These are phyloP conservation scores for Hippocampus guttulatus DNA, from an alignment of 2,113 vertebrate genomes.

Conservation along the genomic window DNA sequence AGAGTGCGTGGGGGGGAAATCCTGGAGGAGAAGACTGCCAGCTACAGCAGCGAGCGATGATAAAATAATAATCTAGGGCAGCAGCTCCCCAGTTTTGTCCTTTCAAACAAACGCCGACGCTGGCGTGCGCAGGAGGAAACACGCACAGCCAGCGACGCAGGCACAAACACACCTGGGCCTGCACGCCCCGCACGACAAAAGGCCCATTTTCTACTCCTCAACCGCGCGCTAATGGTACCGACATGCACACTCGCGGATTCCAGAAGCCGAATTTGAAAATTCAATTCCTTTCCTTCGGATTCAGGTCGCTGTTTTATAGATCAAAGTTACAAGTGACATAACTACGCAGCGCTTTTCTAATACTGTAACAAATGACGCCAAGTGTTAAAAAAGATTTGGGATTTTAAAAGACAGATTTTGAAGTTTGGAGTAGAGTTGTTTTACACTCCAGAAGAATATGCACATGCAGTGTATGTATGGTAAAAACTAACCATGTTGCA, in stretches of 20 bases:
- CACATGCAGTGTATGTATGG: no score
- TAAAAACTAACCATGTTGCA: no score
- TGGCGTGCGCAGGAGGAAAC: neutral
- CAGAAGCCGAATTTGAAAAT: slow-evolving; percentile 60
- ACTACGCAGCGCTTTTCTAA: no score
- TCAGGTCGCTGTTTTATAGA: no score
- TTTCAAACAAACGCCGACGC: slow-evolving; percentile 32
- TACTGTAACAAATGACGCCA: no score
- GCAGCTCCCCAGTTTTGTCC: slow-evolving; percentile 44
- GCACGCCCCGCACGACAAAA: slow-evolving; percentile 27
- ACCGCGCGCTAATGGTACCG: slow-evolving; percentile 25
- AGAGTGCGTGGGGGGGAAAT: slow-evolving; percentile 50
- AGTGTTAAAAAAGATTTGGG: no score
- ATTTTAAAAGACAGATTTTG: no score
- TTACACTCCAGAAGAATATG: no score
- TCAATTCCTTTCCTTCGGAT: neutral
- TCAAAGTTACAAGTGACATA: no score
- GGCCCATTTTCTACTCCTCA: slow-evolving; percentile 5
- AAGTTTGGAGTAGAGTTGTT: no score
- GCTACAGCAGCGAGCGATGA: slow-evolving; percentile 54
- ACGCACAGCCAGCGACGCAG: slow-evolving; percentile 5
- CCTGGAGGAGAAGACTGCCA: slow-evolving; percentile 53
- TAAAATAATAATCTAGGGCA: slow-evolving; percentile 77
- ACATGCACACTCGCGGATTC: slow-evolving; percentile 30
- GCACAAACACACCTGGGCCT: slow-evolving; percentile 22